Evolutionary conservation across 2,888 invertebrate species (phyloP), one percentile per base, ranked within the genome.

Genomic region (Polydrusus tereticollis): DNA sequence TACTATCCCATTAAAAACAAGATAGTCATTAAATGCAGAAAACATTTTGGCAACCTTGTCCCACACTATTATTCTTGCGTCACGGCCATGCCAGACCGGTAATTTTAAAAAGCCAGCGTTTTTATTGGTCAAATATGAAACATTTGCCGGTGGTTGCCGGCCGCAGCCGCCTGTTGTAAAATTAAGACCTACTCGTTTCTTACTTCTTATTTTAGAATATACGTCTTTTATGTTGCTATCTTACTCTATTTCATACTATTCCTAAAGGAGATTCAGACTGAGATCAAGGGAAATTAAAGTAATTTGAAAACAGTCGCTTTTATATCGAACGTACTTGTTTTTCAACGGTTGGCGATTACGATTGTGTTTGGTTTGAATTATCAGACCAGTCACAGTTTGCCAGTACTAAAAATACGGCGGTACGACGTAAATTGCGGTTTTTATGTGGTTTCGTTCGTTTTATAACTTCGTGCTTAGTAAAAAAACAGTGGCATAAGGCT

Each of bases 141-240:
- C 43, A 59, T 57, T 59, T 47, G 65, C 65, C 59, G 67, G 66
- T 59, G 20, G 43, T 45, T 23, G 59, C 66, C 67, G 67, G 55
- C 57, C 36, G 45, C 59, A 59, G 60, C 57, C 43, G 58, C 38
- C 33, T 38, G 50, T 63, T 18, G 41, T 58, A 58, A 20, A 58
- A 58, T 60, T 71, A 55, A 64, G 59, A 52, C 50, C 20, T 57
- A 41, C 70, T 66, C 68, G n/a, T 45, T 67, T 65, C 43, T n/a
- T n/a, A n/a, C 26, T 50, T 26, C 29, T 6, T 26, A 12, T 20
- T 21, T 21, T 2, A 47, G 47, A 43, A 47, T 50, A 14, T 26
- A 23, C 23, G 2, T 26, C 0, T 50, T 26, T 50, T 26, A 43
- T 50, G 4, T 26, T n/a, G 23, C 26, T 50, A 26, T 50, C 50